These are phyloP conservation scores for Phaetusa simplex DNA, from an alignment of 2,113 vertebrate genomes.

Conservation along the genomic window DNA sequence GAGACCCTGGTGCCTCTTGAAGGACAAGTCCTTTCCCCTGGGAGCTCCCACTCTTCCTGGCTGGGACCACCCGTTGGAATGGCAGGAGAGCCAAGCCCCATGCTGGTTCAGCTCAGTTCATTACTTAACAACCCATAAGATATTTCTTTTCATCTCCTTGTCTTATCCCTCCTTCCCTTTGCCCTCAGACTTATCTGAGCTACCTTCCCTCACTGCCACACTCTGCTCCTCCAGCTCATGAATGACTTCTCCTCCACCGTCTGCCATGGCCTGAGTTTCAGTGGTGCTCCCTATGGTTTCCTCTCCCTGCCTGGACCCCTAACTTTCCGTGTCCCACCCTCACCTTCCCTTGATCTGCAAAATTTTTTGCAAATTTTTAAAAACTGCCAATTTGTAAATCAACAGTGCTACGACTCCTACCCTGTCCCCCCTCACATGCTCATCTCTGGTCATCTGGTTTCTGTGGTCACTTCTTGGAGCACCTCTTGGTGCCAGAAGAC, in stretches of 20 bases:
- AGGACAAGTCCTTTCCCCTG: background rate
- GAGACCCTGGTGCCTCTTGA: background rate
- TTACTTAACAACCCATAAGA: background rate
- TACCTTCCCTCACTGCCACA: background rate
- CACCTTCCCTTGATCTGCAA: background rate
- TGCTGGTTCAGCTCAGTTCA: background rate
- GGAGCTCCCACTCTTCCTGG: background rate
- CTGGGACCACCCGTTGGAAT: background rate
- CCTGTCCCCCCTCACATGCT: rapidly evolving
- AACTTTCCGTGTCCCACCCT: background rate
- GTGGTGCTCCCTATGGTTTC: background rate
- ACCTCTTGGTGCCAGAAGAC: background rate
- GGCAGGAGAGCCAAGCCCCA: background rate
- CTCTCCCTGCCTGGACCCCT: background rate
- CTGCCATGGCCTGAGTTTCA: background rate
- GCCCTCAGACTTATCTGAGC: background rate
- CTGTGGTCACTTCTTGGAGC: background rate
- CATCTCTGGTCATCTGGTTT: background rate
- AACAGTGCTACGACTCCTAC: background rate
- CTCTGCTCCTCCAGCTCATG: background rate
- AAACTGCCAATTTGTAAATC: background rate
- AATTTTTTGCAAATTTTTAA: background rate
- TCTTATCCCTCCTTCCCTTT: background rate
- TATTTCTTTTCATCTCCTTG: background rate
- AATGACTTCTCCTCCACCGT: rapidly evolving